Percentiles rank a stretch among this genome's conserved stretches.
phyloP scores from a whole-genome alignment of 35 echinoderm and acorn worm genomes.

The Patiria miniata region DNA sequence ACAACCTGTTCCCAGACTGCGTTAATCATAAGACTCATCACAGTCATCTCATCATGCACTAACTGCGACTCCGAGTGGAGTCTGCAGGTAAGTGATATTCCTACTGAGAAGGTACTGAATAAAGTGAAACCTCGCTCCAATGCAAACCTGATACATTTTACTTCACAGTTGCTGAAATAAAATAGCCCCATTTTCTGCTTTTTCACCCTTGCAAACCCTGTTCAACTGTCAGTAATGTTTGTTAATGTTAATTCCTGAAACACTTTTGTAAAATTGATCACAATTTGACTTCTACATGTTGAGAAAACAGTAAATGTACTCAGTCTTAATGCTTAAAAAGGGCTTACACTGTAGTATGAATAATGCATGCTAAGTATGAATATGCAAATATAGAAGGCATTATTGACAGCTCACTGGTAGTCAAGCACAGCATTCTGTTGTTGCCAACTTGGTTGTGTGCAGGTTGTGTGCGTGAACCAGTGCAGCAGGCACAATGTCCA shows the following conservation, averaged over 20 bases:
- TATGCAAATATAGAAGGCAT: slow-evolving; percentile 1
- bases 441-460: no score
- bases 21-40: neutral
- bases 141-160: no score
- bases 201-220: no score
- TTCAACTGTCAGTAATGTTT: no score
- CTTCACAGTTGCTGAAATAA: neutral
- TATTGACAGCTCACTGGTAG: neutral
- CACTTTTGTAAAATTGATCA: no score
- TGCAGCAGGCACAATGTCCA: no score
- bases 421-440: no score
- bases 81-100: slow-evolving; percentile 16
- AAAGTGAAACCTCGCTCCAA: neutral
- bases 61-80: neutral
- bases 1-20: neutral
- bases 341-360: neutral
- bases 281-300: neutral
- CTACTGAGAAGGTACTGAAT: neutral
- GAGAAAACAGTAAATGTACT: neutral
- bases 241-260: no score
- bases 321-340: neutral
- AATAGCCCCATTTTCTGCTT: no score
- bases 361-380: neutral
- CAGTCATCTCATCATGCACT: neutral
- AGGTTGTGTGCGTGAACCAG: neutral